phyloP scores from a whole-genome alignment of 2,797 vertebrate genomes.

The Lophius americanus region DNA sequence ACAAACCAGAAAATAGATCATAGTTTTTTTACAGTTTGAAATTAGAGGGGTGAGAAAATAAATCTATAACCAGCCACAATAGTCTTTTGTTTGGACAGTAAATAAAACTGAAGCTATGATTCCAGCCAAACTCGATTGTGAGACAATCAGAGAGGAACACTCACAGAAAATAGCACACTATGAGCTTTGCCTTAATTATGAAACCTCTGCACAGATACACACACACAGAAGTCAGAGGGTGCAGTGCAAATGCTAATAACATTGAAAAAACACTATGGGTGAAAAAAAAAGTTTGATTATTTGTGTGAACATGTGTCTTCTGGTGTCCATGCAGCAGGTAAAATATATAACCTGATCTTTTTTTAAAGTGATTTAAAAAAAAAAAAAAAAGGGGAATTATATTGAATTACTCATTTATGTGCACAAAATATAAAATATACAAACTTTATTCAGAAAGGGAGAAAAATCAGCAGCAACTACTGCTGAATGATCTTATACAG shows the following conservation, averaged over 20 bases:
- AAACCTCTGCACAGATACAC: constrained; percentile 29
- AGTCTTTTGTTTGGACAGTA: not conserved
- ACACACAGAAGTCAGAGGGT: not conserved
- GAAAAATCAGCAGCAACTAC: constrained; percentile 20
- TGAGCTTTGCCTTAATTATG: constrained; percentile 15
- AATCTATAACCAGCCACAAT: constrained; percentile 38
- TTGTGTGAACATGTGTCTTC: constrained; percentile 21
- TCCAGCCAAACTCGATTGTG: constrained; percentile 41
- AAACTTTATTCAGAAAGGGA: constrained; percentile 10
- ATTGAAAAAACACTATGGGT: not conserved
- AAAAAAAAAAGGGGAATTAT: not conserved
- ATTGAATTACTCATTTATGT: constrained; percentile 1
- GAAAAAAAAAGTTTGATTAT: constrained; percentile 28
- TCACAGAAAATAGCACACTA: constrained; percentile 57
- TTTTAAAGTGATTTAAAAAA: no score
- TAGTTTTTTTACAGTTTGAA: constrained; percentile 1
- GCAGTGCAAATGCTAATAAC: constrained; percentile 34
- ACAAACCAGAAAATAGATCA: constrained; percentile 5
- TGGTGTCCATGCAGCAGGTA: constrained; percentile 66
- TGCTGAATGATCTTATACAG: constrained; percentile 23
- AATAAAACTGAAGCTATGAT: constrained; percentile 42
- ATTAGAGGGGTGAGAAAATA: constrained; percentile 17
- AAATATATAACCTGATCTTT: constrained; percentile 2
- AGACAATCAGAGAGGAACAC: constrained; percentile 30
- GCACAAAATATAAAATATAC: constrained; percentile 21